Percentiles rank a stretch among this genome's conserved stretches.
Evolutionary conservation across 2,113 vertebrate genomes (phyloP).

Genomic region (Pseudorasbora parva): DNA sequence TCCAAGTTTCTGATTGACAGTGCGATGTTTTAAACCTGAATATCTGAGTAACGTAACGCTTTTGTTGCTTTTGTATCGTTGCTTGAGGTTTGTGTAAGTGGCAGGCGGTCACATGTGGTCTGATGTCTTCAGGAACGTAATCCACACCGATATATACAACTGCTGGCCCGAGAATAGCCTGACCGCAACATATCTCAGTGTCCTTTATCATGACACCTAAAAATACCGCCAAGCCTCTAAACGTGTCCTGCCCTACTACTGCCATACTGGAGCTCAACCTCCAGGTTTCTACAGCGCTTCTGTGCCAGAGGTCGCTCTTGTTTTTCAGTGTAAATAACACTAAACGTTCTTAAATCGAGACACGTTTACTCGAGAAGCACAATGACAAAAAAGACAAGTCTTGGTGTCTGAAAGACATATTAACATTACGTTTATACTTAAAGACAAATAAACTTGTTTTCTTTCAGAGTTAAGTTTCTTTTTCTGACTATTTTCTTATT

Average conservation of each 20-base stretch:
- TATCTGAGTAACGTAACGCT: not conserved
- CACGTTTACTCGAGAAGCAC: not conserved
- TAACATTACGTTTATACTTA: not conserved
- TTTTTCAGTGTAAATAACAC: not conserved
- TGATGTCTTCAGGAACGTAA: not conserved
- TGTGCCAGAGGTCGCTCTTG: not conserved
- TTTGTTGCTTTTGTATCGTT: too few relatives aligned
- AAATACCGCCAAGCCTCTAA: slow-evolving; percentile 46
- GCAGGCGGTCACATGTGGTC: not conserved
- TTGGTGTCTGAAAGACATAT: not conserved
- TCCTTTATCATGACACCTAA: slow-evolving; percentile 46
- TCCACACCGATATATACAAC: slow-evolving; percentile 6
- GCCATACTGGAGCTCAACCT: slow-evolving; percentile 11
- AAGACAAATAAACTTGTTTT: too few relatives aligned
- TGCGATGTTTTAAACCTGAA: too few relatives aligned
- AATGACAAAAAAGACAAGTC: too few relatives aligned
- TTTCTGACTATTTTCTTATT: too few relatives aligned
- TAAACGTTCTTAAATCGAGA: not conserved
- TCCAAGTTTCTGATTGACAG: not conserved
- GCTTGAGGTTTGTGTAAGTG: not conserved
- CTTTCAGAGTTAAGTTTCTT: not conserved
- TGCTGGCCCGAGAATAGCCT: slow-evolving; percentile 11
- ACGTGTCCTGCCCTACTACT: slow-evolving; percentile 19
- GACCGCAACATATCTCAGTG: slow-evolving; percentile 24
- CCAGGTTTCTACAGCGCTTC: not conserved